A percentile compares a stretch with the other conserved stretches of the same genome.
phyloP scores from a whole-genome alignment of 2,888 invertebrate species.

The Sthenelais limicola region DNA sequence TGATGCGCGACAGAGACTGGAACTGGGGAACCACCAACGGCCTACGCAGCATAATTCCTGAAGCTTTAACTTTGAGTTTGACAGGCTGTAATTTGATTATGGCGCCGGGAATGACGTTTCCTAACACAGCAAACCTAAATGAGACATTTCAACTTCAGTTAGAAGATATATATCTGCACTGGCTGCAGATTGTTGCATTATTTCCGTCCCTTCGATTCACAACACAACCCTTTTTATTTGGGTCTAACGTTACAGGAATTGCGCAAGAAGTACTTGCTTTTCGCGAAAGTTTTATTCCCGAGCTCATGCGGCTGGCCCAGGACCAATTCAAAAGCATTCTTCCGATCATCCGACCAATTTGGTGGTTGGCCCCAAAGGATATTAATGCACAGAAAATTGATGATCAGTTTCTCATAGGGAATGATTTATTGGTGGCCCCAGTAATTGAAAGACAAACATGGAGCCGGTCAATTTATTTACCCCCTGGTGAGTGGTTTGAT shows the following conservation, averaged over 20 bases:
- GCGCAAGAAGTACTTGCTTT: conserved; percentile 50
- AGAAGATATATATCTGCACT: conserved; percentile 79
- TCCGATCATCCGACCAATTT: conserved; percentile 89
- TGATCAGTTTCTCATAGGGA: conserved; percentile 92
- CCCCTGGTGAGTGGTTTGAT: conserved; percentile 73
- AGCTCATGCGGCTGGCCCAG: conserved; percentile 36
- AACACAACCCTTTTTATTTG: conserved; percentile 73
- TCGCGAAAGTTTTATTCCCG: conserved; percentile 28
- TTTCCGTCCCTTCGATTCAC: conserved; percentile 93
- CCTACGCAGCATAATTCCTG: conserved; percentile 10
- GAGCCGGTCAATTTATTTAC: conserved; percentile 88
- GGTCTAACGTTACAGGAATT: conserved; percentile 56
- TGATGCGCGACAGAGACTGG: conserved; percentile 27
- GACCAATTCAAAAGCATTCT: conserved; percentile 43
- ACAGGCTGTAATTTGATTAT: conserved; percentile 86
- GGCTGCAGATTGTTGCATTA: conserved; percentile 90
- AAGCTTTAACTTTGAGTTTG: conserved; percentile 54
- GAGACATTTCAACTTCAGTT: conserved; percentile 57
- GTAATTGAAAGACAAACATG: conserved; percentile 81
- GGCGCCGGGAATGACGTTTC: conserved; percentile 82
- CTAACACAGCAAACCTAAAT: neutral
- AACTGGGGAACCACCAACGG: neutral
- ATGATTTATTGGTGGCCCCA: conserved; percentile 92
- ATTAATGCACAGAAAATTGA: conserved; percentile 82
- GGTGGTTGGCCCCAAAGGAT: conserved; percentile 86